Evolutionary conservation across 1,140 invertebrate genomes (phyloP), one percentile per base, ranked within the genome.

Genomic region (Teleopsis dalmanni): DNA sequence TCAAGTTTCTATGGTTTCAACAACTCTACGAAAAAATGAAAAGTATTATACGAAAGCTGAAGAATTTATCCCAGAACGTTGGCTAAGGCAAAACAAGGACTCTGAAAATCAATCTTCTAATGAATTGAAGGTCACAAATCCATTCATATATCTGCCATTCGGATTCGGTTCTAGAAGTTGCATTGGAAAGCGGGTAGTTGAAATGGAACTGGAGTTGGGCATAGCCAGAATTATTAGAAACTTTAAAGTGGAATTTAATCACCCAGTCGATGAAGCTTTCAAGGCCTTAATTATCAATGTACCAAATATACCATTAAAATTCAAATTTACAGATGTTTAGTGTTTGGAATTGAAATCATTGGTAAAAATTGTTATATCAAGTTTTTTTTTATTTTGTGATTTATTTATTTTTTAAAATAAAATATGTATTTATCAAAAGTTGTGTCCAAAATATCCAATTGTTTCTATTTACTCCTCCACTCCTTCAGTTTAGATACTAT

Each of bases 201-300:
- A 85, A 57, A 74, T 86, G 58, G 84, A 86, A 60, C 59, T 87
- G 31, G 78, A 83, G 55, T 67, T 83, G 27, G 76, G 80, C 18
- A 48, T 83, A 1, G 67, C 78, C 3, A 77, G 80, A 56, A 67
- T 84, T 4, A 62, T 80, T 37, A 66, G 77, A 27, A 75, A 78
- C 51, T 81, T 77, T 50, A 53, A 74, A 18, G 53, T 80, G 1
- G 74, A 77, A 43, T 81, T 76, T 21, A 63, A 68, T 22, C 43
- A 68, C 43, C 16, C 60, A 0, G 64, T 57, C 0, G 54, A 60
- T 2, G 57, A 64, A 5, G 52, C 61, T 2, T 67, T 62, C 13
- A 58, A 49, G 11, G 47, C 40, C 9, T 9, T 48, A 1, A n/a
- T 65, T 9, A 52, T 68, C 13, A 57, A 61, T 47, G 23, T 61